phyloP scores from a whole-genome alignment of 1,140 invertebrate species.

The Vanessa atalanta region DNA sequence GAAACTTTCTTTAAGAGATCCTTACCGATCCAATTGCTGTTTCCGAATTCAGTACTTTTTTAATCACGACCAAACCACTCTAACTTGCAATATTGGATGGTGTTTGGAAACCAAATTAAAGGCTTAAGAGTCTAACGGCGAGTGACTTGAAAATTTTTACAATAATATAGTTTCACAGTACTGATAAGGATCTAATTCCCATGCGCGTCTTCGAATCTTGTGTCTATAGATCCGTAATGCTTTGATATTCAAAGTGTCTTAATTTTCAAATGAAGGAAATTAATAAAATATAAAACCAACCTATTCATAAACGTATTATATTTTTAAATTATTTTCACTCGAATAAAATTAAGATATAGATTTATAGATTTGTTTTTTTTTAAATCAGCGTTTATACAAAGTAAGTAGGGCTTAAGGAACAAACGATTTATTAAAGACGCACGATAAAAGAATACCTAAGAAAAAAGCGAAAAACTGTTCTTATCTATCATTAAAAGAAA shows the following conservation, averaged over 20 bases:
- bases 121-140: neutral
- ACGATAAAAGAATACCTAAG: constrained; percentile 13
- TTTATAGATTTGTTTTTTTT: neutral
- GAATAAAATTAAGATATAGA: neutral
- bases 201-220: too few species aligned
- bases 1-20: constrained; percentile 20
- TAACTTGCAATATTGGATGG: constrained; percentile 24
- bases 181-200: too few species aligned
- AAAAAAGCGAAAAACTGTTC: constrained; percentile 12
- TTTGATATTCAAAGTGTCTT: too few species aligned
- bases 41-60: constrained; percentile 33
- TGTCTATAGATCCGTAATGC: too few species aligned
- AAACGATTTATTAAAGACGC: constrained; percentile 8
- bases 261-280: too few species aligned
- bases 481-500: constrained; percentile 16
- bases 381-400: neutral
- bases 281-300: too few species aligned
- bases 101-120: constrained; percentile 22
- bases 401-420: neutral
- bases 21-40: constrained; percentile 23
- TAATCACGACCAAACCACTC: constrained; percentile 27
- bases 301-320: too few species aligned
- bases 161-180: neutral
- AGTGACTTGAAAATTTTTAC: neutral
- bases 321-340: too few species aligned